A percentile compares a stretch with the other conserved stretches of the same genome.
These are phyloP conservation scores for Drosophila niveifrons DNA, from an alignment of 2,888 invertebrate genomes.

Conservation along the genomic window DNA sequence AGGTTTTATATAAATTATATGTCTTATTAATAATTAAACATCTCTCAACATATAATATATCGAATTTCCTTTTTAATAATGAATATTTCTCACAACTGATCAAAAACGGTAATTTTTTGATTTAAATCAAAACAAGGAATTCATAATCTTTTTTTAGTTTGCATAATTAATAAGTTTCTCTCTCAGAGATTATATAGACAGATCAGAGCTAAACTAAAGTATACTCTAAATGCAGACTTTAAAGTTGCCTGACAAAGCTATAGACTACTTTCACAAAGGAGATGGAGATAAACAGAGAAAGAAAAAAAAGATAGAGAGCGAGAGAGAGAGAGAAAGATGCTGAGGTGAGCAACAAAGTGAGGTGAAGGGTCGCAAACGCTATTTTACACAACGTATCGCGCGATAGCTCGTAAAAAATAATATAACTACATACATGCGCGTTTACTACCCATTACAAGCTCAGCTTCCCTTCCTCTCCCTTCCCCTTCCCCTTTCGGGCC, in stretches of 20 bases:
- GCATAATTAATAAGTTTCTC: no score
- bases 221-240: no score
- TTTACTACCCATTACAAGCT: slow-evolving; percentile 70
- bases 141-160: no score
- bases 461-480: slow-evolving; percentile 18
- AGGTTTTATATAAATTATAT: no score
- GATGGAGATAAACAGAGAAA: neutral
- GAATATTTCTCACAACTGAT: no score
- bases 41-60: no score
- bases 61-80: no score
- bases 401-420: slow-evolving; percentile 78
- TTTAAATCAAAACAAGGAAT: no score
- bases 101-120: no score
- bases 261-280: neutral
- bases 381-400: slow-evolving; percentile 78
- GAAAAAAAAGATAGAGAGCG: neutral
- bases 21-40: no score
- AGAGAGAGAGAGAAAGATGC: neutral
- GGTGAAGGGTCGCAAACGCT: slow-evolving; percentile 42
- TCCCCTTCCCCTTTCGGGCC: neutral
- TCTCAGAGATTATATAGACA: no score
- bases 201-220: no score
- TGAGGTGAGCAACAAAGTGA: neutral
- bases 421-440: slow-evolving; percentile 77
- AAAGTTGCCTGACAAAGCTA: neutral